Base-by-base conservation (phyloP, 2,113 vertebrate species). In the Bubo blakistoni region DNA sequence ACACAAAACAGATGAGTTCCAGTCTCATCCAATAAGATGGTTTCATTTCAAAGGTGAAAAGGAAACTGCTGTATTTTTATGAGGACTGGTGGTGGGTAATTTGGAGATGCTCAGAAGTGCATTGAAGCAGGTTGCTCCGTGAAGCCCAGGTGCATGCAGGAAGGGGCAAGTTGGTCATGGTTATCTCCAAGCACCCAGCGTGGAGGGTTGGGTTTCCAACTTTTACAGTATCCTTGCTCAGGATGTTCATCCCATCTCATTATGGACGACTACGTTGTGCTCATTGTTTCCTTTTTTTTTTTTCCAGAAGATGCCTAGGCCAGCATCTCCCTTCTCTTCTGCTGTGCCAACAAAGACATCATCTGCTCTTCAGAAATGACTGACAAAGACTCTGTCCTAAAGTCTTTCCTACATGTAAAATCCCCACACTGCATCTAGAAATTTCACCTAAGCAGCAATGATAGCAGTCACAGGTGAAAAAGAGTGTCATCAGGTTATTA, bases 111-210 rank as follows among this genome's bases (percentile, higher is more conserved):
- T 82, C 13, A 20, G 27, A 21, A 44, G 7, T 7, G 3, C 7
- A 29, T 7, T 0, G 3, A n/a, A 57, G 9, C 5, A 8, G 14
- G 32, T 49, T 3, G 2, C 5, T 55, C 0, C 3, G 34, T 11
- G 13, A 42, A 70, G 36, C 25, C 25, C 2, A 2, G 8, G 6
- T 6, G 2, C 1, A 0, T n/a, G 29, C 7, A 61, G 40, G 18
- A 69, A 69, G 12, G 14, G 20, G 55, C 5, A 15, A 1, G 5
- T 34, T 72, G 58, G 10, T 47, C 36, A 25, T 2, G 3, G 16
- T 18, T 70, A 16, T 42, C 32, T 80, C 51, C 54, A 66, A 36
- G 30, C 10, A 52, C 20, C n/a, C 47, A 36, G 14, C 0, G 1
- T 26, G 47, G 38, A 82, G 24, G 6, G 47, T 4, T 67, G 47